A percentile compares a stretch with the other conserved stretches of the same genome.
Conservation (phyloP, 2,113 vertebrate genomes). For the Dasypus novemcinctus region DNA sequence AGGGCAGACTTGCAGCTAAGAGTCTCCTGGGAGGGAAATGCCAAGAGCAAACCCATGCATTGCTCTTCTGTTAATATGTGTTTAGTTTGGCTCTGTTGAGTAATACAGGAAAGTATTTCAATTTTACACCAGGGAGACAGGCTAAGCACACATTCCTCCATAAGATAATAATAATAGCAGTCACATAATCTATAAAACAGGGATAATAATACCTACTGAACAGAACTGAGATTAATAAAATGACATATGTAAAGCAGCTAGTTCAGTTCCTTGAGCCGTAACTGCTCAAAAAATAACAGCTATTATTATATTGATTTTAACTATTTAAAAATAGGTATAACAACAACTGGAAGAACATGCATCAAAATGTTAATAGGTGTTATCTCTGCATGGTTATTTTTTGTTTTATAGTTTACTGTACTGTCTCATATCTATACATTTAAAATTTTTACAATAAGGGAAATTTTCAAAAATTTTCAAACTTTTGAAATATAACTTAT, state of each 20-base stretch:
- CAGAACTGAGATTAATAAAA: neutral
- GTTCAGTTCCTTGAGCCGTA: neutral
- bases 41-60: neutral
- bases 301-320: neutral
- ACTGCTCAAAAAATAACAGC: neutral
- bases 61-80: neutral
- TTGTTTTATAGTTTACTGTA: conserved; percentile 3
- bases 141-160: neutral
- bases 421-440: neutral
- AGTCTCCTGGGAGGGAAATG: neutral
- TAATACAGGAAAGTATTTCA: neutral
- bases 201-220: neutral
- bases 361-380: neutral
- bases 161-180: neutral
- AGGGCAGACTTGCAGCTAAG: neutral
- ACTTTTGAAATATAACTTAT: neutral
- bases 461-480: neutral
- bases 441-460: neutral
- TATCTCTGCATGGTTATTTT: neutral
- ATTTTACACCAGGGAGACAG: neutral
- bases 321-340: neutral
- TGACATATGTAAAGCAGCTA: neutral
- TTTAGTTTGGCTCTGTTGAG: neutral
- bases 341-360: neutral
- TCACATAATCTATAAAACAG: neutral